A percentile compares a stretch with the other conserved stretches of the same genome.
phyloP scores from a whole-genome alignment of 2,113 vertebrate genomes.

The Misgurnus mizolepis region DNA sequence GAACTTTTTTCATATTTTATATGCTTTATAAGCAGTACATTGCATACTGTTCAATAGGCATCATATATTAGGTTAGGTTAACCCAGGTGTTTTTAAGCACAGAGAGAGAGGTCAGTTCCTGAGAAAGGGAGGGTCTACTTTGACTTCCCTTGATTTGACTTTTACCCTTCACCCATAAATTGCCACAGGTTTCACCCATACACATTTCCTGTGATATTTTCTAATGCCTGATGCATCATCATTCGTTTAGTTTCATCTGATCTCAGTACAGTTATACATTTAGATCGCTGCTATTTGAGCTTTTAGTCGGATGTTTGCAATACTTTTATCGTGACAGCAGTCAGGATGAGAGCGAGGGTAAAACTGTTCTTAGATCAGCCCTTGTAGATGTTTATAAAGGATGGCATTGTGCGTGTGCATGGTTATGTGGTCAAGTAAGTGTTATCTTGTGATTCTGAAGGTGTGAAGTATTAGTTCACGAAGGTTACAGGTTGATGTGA shows the following conservation, averaged over 20 bases:
- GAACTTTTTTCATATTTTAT: too few relatives aligned
- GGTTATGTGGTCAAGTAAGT: neutral
- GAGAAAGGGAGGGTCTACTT: slow-evolving; percentile 64
- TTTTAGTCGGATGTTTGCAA: neutral
- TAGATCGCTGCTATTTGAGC: neutral
- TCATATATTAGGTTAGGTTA: neutral
- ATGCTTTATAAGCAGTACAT: neutral
- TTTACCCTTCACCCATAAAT: slow-evolving; percentile 43
- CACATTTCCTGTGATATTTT: slow-evolving; percentile 15
- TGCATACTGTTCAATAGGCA: neutral
- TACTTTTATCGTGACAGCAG: neutral
- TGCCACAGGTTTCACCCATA: slow-evolving; percentile 39
- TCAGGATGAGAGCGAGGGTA: neutral
- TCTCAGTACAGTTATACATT: neutral
- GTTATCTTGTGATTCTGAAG: neutral
- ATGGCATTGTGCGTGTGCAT: slow-evolving; percentile 2
- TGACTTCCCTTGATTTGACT: slow-evolving; percentile 65
- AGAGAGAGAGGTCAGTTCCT: slow-evolving; percentile 37
- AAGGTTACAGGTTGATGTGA: neutral
- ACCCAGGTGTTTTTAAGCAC: neutral
- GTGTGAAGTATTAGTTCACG: neutral
- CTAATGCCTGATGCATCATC: neutral
- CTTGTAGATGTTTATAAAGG: neutral
- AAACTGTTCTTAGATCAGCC: neutral
- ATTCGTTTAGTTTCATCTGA: slow-evolving; percentile 21